phyloP scores from a whole-genome alignment of 2,113 vertebrate genomes.

The Plotosus lineatus region DNA sequence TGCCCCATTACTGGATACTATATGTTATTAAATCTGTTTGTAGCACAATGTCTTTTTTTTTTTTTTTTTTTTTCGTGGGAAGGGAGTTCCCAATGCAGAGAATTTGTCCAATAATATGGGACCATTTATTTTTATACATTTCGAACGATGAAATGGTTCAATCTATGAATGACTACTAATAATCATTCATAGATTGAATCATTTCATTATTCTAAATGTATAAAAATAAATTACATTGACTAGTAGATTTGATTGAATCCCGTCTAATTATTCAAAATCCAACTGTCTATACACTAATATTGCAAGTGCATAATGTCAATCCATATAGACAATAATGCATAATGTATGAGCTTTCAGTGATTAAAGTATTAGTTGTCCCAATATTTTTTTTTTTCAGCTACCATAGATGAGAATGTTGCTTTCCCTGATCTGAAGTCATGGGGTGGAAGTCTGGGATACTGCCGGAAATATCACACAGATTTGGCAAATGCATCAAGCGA shows the following conservation, averaged over 20 bases:
- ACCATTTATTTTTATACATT: neutral
- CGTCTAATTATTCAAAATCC: no score
- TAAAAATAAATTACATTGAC: no score
- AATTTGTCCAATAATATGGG: neutral
- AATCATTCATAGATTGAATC: no score
- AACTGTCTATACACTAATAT: neutral
- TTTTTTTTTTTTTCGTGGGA: neutral
- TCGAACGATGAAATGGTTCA: no score
- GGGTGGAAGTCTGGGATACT: rapidly evolving
- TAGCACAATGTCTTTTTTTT: neutral
- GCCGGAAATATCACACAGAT: neutral
- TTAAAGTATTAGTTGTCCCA: neutral
- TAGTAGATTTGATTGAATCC: no score
- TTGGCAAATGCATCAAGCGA: neutral
- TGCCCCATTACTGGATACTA: no score
- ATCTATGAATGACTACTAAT: no score
- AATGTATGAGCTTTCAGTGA: neutral
- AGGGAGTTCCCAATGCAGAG: neutral
- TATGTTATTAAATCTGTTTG: no score
- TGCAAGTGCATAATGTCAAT: neutral
- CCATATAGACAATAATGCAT: neutral
- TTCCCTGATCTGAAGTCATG: neutral
- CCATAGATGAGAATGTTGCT: neutral
- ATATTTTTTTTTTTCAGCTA: neutral
- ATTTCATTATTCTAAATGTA: no score